Percentiles rank a stretch among this genome's conserved stretches.
Conservation (phyloP, 1,140 invertebrate genomes). For the Pseudomyrmex cubaensis region DNA sequence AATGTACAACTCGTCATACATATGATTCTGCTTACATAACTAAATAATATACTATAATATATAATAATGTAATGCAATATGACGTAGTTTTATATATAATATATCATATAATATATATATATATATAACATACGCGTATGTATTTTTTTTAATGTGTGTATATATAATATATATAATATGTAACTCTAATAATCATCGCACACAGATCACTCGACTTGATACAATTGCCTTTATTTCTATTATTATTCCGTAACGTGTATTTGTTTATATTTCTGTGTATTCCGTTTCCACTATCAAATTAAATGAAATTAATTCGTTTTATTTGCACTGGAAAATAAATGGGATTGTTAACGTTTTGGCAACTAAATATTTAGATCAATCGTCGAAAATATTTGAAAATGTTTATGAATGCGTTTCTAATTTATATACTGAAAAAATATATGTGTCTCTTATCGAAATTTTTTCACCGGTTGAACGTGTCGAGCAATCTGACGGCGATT, state of each 20-base stretch:
- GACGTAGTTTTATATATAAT: conserved; percentile 55
- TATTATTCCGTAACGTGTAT: not conserved
- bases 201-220: conserved; percentile 37
- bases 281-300: not conserved
- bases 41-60: conserved; percentile 72
- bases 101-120: conserved; percentile 31
- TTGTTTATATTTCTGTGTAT: not conserved
- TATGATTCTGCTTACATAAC: conserved; percentile 79
- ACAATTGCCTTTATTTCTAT: not conserved
- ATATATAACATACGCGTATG: conserved; percentile 1
- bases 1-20: conserved; percentile 84
- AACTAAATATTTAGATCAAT: not conserved
- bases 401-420: not conserved
- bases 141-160: no score
- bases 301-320: not conserved
- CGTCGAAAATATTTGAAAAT: not conserved
- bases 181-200: conserved; percentile 46
- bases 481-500: conserved; percentile 44
- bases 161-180: not conserved
- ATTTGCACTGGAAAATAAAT: not conserved
- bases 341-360: not conserved
- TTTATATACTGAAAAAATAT: not conserved
- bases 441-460: not conserved
- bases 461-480: not conserved
- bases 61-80: conserved; percentile 65